Conservation (phyloP, 1,140 invertebrate genomes). For the Charaxes varanes region DNA sequence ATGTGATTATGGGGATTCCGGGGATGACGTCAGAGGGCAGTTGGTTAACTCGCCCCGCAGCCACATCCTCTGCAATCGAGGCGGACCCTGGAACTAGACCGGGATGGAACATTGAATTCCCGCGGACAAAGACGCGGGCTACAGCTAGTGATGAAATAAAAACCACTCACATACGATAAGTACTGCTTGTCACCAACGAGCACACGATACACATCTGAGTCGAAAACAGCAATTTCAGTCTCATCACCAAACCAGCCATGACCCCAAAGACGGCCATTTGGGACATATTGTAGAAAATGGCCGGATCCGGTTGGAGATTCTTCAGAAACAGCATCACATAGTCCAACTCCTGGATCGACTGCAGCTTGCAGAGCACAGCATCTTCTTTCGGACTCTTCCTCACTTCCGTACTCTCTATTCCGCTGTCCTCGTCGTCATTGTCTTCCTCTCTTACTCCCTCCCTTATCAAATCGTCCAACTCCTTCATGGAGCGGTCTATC, state of each 20-base stretch:
- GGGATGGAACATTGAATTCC: no score
- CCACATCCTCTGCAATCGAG: no score
- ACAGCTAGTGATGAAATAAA: no score
- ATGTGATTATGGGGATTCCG: no score
- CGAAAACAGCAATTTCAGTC: constrained; percentile 88
- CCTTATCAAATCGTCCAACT: constrained; percentile 6
- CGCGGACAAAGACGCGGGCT: no score
- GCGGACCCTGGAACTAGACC: no score
- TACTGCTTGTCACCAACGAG: constrained; percentile 75
- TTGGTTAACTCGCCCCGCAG: no score
- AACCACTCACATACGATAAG: constrained; percentile 36
- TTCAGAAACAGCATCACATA: constrained; percentile 28
- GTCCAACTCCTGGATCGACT: constrained; percentile 12
- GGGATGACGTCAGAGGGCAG: no score
- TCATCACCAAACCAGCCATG: constrained; percentile 88
- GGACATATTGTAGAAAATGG: constrained; percentile 82
- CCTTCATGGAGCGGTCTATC: constrained; percentile 9
- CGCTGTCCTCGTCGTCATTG: constrained; percentile 34
- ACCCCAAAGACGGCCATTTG: constrained; percentile 80
- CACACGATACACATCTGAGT: constrained; percentile 86
- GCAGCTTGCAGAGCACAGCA: no score
- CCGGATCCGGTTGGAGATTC: constrained; percentile 68
- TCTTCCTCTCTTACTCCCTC: constrained; percentile 9
- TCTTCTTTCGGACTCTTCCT: constrained; percentile 26
- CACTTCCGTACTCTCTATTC: constrained; percentile 35